Evolutionary conservation across 2,113 vertebrate species (phyloP), one percentile per base, ranked within the genome.

Genomic region (Prionailurus viverrinus): DNA sequence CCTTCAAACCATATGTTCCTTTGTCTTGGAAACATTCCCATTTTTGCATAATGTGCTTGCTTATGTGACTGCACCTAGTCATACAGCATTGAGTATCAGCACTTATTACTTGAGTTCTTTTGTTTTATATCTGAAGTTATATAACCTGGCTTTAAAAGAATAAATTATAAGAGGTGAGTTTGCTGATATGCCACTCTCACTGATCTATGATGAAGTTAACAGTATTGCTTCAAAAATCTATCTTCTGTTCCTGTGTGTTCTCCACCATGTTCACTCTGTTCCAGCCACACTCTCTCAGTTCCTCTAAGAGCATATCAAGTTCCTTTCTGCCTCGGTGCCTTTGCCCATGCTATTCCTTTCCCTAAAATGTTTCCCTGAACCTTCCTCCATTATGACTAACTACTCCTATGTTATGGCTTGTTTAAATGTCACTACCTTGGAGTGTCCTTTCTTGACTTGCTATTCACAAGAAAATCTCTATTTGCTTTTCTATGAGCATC

Each of bases 1-100:
- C 91, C 79, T 96, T 96, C 92, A 94, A 93, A 92, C 85, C 71
- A 88, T 95, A 51, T 94, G n/a, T 91, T 97, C 69, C 27, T 95
- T 96, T 97, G 73, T 89, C 79, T 97, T 97, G 78, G 83, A 94
- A 97, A 92, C 31, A 74, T 90, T 82, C 48, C 87, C 23, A 79
- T 69, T 94, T 98, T 94, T 85, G 27, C 78, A 82, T 89, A 89
- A 79, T 71, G 5, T 94, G 41, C 53, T 83, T 91, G 83, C 55
- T 95, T 95, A 4, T 96, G n/a, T 74, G 55, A 74, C 51, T 89
- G 19, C 27, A 45, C 65, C 61, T 91, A 93, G 33, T 92, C 58
- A 41, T 81, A 69, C 0, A 82, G 21, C 79, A 83, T 92, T 89
- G 31, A 65, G 9, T 66, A 89, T 58, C 55, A 86, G 48, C 21